Evolutionary conservation across 2,113 vertebrate species (phyloP).

Genomic region (Neodon shergylaensis): DNA sequence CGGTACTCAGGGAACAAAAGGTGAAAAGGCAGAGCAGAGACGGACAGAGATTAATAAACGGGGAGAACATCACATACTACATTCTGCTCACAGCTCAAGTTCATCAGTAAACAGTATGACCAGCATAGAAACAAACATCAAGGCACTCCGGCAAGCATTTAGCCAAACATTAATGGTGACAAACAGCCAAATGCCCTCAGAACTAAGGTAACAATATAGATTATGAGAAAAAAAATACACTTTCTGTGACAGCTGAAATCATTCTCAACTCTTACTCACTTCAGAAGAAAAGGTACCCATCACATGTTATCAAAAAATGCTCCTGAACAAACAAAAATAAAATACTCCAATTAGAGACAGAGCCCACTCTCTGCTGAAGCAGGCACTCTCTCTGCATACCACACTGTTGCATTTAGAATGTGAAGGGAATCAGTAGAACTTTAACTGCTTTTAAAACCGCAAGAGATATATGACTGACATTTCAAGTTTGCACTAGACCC

Average conservation of each 20-base stretch:
- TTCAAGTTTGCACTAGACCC: neutral
- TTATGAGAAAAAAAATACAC: neutral
- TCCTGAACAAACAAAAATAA: neutral
- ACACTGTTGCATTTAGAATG: neutral
- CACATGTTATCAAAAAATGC: neutral
- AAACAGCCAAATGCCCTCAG: neutral
- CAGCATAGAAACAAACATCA: neutral
- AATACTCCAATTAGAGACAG: neutral
- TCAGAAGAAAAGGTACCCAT: neutral
- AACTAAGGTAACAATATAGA: neutral
- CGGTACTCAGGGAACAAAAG: conserved; percentile 90
- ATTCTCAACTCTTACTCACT: neutral
- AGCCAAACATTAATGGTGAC: neutral
- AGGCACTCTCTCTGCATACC: neutral
- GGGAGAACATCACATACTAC: neutral
- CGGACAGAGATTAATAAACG: conserved; percentile 63
- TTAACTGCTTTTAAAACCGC: neutral
- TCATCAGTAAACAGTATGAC: neutral
- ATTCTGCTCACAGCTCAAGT: neutral
- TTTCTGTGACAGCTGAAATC: neutral
- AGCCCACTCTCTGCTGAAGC: neutral
- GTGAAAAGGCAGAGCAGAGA: conserved; percentile 80
- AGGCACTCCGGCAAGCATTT: neutral
- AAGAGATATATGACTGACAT: neutral
- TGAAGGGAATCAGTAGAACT: neutral